phyloP scores from a whole-genome alignment of 2,888 invertebrate species.

The Malacosoma neustria region DNA sequence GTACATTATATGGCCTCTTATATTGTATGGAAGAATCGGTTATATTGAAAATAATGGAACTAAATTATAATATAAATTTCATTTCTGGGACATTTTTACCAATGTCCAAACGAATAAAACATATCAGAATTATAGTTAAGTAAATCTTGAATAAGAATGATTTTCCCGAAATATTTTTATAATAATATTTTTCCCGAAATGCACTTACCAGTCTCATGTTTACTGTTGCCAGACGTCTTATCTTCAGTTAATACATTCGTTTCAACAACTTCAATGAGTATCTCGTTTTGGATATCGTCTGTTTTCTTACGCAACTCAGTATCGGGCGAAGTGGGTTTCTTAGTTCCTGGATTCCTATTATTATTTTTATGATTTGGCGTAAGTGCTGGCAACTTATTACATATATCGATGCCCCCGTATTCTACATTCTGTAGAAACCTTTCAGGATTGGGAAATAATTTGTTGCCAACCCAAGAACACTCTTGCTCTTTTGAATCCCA shows the following conservation, averaged over 20 bases:
- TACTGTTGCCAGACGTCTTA: conserved; percentile 61
- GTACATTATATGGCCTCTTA: too few species aligned
- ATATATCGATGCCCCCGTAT: conserved; percentile 78
- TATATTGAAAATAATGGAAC: too few species aligned
- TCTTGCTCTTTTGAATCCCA: conserved; percentile 87
- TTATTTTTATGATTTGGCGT: conserved; percentile 51
- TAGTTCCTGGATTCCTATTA: conserved; percentile 60
- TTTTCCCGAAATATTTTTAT: too few species aligned
- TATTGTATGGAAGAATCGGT: too few species aligned
- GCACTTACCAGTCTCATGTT: conserved; percentile 64
- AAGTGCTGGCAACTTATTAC: conserved; percentile 65
- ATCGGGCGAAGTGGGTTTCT: conserved; percentile 57
- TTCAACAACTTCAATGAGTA: conserved; percentile 78
- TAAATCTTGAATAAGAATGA: too few species aligned
- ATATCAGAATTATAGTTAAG: too few species aligned
- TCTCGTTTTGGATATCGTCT: conserved; percentile 78
- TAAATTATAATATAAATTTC: too few species aligned
- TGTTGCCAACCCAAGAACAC: conserved; percentile 71
- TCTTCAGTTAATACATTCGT: conserved; percentile 76
- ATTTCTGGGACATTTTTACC: conserved; percentile 3
- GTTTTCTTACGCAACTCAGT: conserved; percentile 68
- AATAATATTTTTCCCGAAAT: too few species aligned
- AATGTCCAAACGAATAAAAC: too few species aligned
- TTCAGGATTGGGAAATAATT: conserved; percentile 76
- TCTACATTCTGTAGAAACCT: conserved; percentile 83